These are phyloP conservation scores for Rotaria sp. DNA, from an alignment of 2,888 invertebrate species.

Conservation along the genomic window DNA sequence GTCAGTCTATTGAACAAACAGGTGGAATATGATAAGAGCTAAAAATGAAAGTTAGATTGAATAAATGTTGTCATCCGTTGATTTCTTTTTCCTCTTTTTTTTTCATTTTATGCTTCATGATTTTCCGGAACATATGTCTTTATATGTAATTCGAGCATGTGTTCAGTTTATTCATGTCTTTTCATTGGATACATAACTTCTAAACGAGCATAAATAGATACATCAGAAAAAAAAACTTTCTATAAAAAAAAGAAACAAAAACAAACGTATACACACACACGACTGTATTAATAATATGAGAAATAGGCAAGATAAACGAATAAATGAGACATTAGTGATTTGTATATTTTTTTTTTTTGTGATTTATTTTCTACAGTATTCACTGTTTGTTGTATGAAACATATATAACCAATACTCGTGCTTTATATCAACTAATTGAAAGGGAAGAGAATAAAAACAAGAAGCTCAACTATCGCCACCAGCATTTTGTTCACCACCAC, in stretches of 20 bases:
- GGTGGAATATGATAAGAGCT: background rate
- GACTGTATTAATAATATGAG: background rate
- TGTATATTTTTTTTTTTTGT: too few relatives aligned
- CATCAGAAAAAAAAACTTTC: background rate
- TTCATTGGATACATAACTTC: too few relatives aligned
- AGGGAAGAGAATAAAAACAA: too few relatives aligned
- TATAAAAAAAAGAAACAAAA: background rate
- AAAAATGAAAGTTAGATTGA: slow-evolving; percentile 2
- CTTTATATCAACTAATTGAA: too few relatives aligned
- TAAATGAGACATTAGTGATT: background rate
- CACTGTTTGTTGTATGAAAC: background rate
- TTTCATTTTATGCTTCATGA: background rate
- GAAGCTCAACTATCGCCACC: too few relatives aligned
- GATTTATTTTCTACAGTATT: background rate
- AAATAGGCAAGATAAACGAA: too few relatives aligned
- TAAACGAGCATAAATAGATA: background rate
- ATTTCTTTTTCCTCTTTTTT: too few relatives aligned
- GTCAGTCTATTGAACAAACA: background rate
- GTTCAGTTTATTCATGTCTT: background rate
- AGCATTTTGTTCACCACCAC: background rate
- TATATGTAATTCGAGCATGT: background rate
- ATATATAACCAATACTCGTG: too few relatives aligned
- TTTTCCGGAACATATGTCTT: background rate
- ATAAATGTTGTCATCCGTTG: background rate
- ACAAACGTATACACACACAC: too few relatives aligned